Evolutionary conservation across 2,797 vertebrate genomes (phyloP), one percentile per base, ranked within the genome.

Genomic region (Darevskia mixta): DNA sequence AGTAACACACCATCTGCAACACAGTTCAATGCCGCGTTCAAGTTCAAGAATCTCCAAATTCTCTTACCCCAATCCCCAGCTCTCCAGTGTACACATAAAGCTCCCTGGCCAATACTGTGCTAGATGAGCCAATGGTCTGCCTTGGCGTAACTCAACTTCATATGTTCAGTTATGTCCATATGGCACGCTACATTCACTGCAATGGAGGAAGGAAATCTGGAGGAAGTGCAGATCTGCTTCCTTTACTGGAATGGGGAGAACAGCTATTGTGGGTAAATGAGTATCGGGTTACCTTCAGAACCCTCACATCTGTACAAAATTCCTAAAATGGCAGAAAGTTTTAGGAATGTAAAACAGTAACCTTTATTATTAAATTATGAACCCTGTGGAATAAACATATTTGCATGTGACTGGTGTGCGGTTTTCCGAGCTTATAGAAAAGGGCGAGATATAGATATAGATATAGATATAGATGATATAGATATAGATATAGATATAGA

Each of bases 301-400:
- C 7, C 27, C 23, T 45, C n/a, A 11, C 17, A 55, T 13, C 77
- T 13, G 20, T 41, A 76, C 43, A 55, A 55, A 29, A 79, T 29
- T 71, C n/a, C 18, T 20, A 93, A 81, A 89, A 94, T 93, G 85
- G 41, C 49, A 89, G 93, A 91, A 86, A 84, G 5, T 67, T 15
- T 95, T 94, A 49, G 49, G 49, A 49, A 49, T 3, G 49, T 15
- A 49, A 49, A 93, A 91, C 87, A 93, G 91, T 94, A 94, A 93
- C 17, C 29, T n/a, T 15, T 43, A 27, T 67, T 45, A 9, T 83
- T 69, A 69, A 13, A 18, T 55, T 79, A 2, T 38, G 45, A 41
- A 27, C 25, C 66, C 32, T 18, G 13, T 41, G 35, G 9, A 32
- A 71, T 11, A 55, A 38, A 29, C 27, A 9, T 29, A 27, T 41